Evolutionary conservation across 2,888 invertebrate species (phyloP), one percentile per base, ranked within the genome.

Genomic region (Temnothorax rugatulus): DNA sequence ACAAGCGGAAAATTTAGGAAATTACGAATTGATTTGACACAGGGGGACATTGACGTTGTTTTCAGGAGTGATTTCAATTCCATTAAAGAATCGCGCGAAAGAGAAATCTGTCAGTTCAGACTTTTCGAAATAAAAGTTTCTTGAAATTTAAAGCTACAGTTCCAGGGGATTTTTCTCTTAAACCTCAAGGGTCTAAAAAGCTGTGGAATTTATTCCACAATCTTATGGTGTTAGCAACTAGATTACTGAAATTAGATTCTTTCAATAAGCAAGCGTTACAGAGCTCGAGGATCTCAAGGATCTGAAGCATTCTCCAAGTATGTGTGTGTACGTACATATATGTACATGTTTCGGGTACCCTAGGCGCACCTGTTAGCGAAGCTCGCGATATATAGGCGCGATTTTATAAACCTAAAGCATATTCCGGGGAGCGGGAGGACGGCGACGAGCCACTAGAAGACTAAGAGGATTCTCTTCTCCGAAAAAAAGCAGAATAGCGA

Each of bases 371-470:
- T 73, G 47, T 76, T 69, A 83, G 63, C 76, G 69, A 66, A 83
- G 44, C 34, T 81, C 21, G 54, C 77, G 50, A 66, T 82, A 79
- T 63, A 76, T 73, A 83, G 83, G 61, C 83, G 82, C 83, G 86
- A 88, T 91, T 91, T 91, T 84, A 88, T 88, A 84, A 90, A 89
- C 86, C 86, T 52, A 86, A 86, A 84, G 84, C 86, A 86, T 89
- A 90, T 91, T 88, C 86, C 82, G 34, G 29, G 69, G 21, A 76
- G 81, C 64, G 76, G 57, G 73, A 82, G 64, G 66, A 86, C 73
- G 85, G 38, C 63, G 84, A 54, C 66, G 84, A 85, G 79, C 84
- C 89, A 86, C 85, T 84, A 83, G 84, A 88, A 83, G 52, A 82
- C 88, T 86, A 91, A 90, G 89, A 90, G 90, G 88, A 91, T 91